Evolutionary conservation across 1,140 invertebrate genomes (phyloP), one percentile per base, ranked within the genome.

Genomic region (Achatina immaculata): DNA sequence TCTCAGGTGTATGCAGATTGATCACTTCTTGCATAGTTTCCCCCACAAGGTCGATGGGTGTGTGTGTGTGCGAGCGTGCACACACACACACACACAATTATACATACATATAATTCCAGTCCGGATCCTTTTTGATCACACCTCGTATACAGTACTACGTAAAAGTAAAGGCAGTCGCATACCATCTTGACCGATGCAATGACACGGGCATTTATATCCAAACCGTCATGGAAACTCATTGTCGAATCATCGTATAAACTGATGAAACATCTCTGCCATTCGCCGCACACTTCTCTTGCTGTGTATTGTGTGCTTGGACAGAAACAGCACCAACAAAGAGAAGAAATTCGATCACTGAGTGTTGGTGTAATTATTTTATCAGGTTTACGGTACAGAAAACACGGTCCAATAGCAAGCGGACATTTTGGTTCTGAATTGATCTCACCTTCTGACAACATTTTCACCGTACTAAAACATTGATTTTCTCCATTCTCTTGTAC

Each of bases 381-480:
- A 14, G 45, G 48, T 43, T 55, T 55, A 9, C 38, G 45, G 28
- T 55, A 75, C n/a, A 75, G 34, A 11, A 34, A 24, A 28, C 73
- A 75, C 31, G 45, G 73, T n/a, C 73, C 73, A 55, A 75, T 48
- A 24, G 73, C 73, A n/a, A 75, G 31, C 14, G 73, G 73, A 21
- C 36, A 68, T 68, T 6, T 68, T 21, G 51, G 14, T 55, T 55
- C 51, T 55, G 14, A 4, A 3, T 55, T 14, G 24, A 6, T 14
- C 51, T 55, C 51, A 55, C 51, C 24, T 55, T 55, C 51, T 4
- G 51, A 14, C n/a, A 21, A 11, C 21, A 24, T n/a, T 55, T 55
- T 55, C n/a, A 55, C 51, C 21, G 14, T 55, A 14, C 3, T 6
- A 21, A 55, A 3, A 55, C 14, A 4, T 11, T n/a, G 51, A 21